Evolutionary conservation across 1,140 invertebrate genomes (phyloP), one percentile per base, ranked within the genome.

Genomic region (Aphelenchoides avenae): DNA sequence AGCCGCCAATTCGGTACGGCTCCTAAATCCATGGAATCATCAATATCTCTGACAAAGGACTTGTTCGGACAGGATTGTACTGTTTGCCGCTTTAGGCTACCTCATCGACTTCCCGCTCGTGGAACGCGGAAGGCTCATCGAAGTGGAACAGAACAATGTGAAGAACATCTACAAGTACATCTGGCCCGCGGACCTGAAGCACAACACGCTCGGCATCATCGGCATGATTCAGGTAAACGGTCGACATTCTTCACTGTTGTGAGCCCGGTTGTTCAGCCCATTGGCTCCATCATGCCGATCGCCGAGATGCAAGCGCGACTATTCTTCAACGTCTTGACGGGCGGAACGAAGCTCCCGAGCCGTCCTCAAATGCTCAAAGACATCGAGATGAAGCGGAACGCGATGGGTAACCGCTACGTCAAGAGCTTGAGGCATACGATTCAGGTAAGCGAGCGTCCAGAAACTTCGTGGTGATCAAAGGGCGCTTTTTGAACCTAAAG

Each of bases 201-300:
- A 80, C 34, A 73, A 60, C 5, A 79, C 79, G 1, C 54, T 83
- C 37, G 77, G 79, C 24, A 62, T 83, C 5, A 80, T 83, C 49
- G 82, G 82, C 4, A 74, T 79, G 22, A 64, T 81, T 37, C 82
- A 82, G 36, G 55, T 64, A 52, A 56, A 11, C n/a, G n/a, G n/a
- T n/a, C n/a, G n/a, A n/a, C n/a, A n/a, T n/a, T n/a, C n/a, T n/a
- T n/a, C n/a, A n/a, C n/a, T n/a, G n/a, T n/a, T n/a, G n/a, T 44
- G 24, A 50, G 50, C 46, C 7, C 7, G 13, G 6, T 49, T 6
- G 54, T 68, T 24, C 54, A 63, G 64, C 61, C 64, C n/a, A 24
- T 68, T 36, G 57, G 60, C 18, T 64, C 56, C 13, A 71, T 68
- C 27, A 67, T 71, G 64, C 47, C 68, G 24, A 48, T 70, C 7